Base-by-base conservation (phyloP, 2,888 invertebrate genomes). In the Dorcus hopei region DNA sequence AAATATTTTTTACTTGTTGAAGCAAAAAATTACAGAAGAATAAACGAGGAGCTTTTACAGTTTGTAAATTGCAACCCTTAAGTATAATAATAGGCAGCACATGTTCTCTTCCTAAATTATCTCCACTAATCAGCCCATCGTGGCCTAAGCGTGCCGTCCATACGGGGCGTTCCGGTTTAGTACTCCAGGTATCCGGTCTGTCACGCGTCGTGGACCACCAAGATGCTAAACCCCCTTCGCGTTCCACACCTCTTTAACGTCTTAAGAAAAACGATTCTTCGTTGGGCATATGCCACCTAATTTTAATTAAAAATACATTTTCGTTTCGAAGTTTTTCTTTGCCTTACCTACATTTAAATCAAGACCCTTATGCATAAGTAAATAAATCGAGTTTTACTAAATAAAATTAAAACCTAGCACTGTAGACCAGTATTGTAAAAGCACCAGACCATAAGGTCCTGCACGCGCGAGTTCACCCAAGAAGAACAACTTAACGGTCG, bases 401-500 rank as follows among this genome's bases (percentile, higher is more conserved):
- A 33, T 5, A 0, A 7, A 33, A 33, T 33, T 4, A 26, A 26
- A 26, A 33, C 5, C 5, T 33, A 33, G 7, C 3, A 33, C 26
- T 33, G 7, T 7, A 49, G 54, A 61, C 64, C 65, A 58, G 68
- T 63, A 68, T 50, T 54, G 58, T 33, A 33, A 33, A 65, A 61
- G 66, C 75, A 74, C 8, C 65, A 63, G 68, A 77, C 72, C 78
- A 76, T 77, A 71, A 61, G 61, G 67, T 61, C 59, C 57, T 61
- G 63, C 76, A 70, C 70, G 72, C 65, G 69, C 64, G 69, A 63
- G 67, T 54, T 67, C 75, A 73, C 71, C 70, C 71, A 72, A 77
- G 77, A 73, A 76, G 73, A 73, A 76, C 76, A 69, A 69, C 70
- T 71, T 68, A 78, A 78, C 78, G 77, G 77, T 75, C 74, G 72